Base-by-base conservation (phyloP, 2,888 invertebrate genomes). In the Antheraea assamensis region DNA sequence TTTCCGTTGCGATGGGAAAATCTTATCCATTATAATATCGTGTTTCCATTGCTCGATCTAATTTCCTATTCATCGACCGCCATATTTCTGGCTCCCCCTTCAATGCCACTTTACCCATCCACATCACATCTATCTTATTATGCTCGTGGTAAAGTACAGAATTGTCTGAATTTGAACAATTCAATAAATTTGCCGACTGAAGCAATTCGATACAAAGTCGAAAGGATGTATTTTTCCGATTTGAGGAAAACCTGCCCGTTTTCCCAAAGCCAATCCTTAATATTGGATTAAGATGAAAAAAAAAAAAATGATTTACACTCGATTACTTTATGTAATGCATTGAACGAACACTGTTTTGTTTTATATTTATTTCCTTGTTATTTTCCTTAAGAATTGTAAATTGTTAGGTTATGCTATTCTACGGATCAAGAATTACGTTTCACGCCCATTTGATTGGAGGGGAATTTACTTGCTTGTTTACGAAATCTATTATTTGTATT, bases 21-120 rank as follows among this genome's bases (percentile, higher is more conserved):
- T 87, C 81, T 85, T 83, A 83, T 87, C 84, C 84, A 86, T 89
- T 88, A 88, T 87, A 89, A 90, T 88, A 88, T 87, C 85, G 85
- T 85, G 87, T 86, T 85, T 83, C 85, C 81, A 83, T 85, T 83
- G 82, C 82, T 78, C 83, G 85, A 89, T 89, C 88, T 91, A 90
- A 92, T 91, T 92, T 90, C 88, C 88, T 85, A 90, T 90, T 89
- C 88, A 90, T 88, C 86, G 87, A 83, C 85, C 84, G 82, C 83
- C 83, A 86, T 86, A 85, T 88, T 89, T 88, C 83, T 85, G 84
- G 80, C 80, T 80, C 82, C 80, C 78, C 76, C 74, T 78, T 73
- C 72, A 78, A 81, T 64, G 31, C 61, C 64, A 71, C 30, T 19
- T 31, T 64, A 17, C 64, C 24, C 17, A 49, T 27, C n/a, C 30